Evolutionary conservation across 2,888 invertebrate genomes (phyloP), one percentile per base, ranked within the genome.

Genomic region (Drosophila antonietae): DNA sequence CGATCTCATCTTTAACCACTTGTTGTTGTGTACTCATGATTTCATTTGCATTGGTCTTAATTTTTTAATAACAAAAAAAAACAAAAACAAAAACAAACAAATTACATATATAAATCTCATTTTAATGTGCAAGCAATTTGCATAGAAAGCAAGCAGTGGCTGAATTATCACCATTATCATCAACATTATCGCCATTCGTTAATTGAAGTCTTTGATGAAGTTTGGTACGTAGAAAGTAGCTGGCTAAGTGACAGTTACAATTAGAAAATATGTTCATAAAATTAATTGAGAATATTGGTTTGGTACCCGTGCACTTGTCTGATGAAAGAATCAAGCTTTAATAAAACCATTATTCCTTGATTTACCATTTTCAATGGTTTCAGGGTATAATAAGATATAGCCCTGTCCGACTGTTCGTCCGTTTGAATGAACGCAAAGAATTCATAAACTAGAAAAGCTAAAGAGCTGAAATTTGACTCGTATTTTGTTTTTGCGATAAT

Each of bases 41-140:
- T 51, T 51, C 51, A 20, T 35, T 51, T 51, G 35, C 51, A 33
- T 18, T 35, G 14, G 51, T 51, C 51, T 51, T 51, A 0, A 51
- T 51, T 33, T 33, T 35, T 2, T 20, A 51, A 51, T 35, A 14
- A 51, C 14, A 8, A 51, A 20, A 14, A 51, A 51, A 51, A 8
- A 35, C 14, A 14, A 14, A 51, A 51, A 33, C 18, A 35, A 35
- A 14, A 33, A 33, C 12, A 14, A 33, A 33, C 12, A 51, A 33
- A 18, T 51, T 51, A 51, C 12, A 33, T 18, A 49, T 49, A 47
- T 23, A 10, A 44, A 14, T 44, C 43, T 46, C 23, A 15, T 46
- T 47, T 47, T 47, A 3, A 47, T n/a, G 0, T 6, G 49, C 31
- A 49, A 49, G 31, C 49, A n/a, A n/a, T 49, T 31, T 23, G 49